These are phyloP conservation scores for Caenorhabditis uteleia DNA, from an alignment of 2,888 invertebrate genomes.

Conservation along the genomic window DNA sequence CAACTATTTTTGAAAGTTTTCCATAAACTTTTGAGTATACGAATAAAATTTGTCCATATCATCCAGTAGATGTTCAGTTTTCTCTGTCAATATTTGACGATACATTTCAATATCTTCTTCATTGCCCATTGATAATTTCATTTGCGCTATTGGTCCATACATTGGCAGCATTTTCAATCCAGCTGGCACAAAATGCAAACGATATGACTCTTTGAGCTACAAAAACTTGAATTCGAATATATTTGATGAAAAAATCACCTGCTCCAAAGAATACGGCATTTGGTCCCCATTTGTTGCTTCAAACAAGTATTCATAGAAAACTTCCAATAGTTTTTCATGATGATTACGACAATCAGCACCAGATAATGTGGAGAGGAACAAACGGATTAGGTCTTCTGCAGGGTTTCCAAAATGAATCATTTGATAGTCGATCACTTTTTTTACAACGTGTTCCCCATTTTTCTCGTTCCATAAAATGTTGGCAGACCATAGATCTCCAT, in stretches of 20 bases:
- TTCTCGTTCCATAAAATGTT: conserved; percentile 33
- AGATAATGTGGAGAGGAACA: conserved; percentile 37
- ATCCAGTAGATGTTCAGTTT: no score
- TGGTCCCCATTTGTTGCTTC: conserved; percentile 19
- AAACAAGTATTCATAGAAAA: conserved; percentile 35
- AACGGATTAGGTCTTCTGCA: conserved; percentile 38
- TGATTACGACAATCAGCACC: conserved; percentile 29
- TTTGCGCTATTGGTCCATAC: conserved; percentile 17
- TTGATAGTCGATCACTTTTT: conserved; percentile 30
- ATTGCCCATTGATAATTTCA: no score
- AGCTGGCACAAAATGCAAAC: conserved; percentile 2
- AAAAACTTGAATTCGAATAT: no score
- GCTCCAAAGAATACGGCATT: conserved; percentile 37
- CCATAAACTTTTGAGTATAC: no score
- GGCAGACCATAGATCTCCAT: conserved; percentile 43
- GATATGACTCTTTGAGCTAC: conserved; percentile 27
- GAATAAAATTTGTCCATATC: no score
- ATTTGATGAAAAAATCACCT: no score
- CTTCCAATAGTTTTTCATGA: conserved; percentile 32
- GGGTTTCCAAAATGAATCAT: conserved; percentile 40
- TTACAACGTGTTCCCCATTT: background rate
- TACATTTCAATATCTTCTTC: no score
- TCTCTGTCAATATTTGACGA: no score
- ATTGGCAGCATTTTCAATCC: conserved; percentile 15
- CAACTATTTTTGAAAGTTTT: no score